Conservation (phyloP, 1,140 invertebrate species). For the Bombus picipes region DNA sequence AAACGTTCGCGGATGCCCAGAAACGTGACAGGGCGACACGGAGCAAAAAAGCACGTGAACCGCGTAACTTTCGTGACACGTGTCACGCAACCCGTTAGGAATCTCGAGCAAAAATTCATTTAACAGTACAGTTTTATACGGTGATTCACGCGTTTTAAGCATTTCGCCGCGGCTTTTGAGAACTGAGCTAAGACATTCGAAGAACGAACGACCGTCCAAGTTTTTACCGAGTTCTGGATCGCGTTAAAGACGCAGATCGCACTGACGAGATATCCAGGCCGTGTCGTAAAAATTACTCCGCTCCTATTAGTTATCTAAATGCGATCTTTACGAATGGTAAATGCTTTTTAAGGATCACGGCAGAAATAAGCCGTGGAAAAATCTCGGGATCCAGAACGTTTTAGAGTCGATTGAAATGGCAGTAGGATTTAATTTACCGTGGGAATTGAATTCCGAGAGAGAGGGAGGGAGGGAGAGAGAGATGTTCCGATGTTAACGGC, state of each 20-base stretch:
- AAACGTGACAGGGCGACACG: neutral
- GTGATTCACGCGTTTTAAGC: conserved; percentile 37
- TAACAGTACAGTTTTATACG: conserved; percentile 21
- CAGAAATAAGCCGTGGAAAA: conserved; percentile 6
- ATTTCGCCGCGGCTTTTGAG: neutral
- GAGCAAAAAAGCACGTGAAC: neutral
- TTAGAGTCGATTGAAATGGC: neutral
- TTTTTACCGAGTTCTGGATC: neutral
- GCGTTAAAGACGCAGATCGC: conserved; percentile 5
- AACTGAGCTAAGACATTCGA: neutral
- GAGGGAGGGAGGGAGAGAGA: too few species aligned
- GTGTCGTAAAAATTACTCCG: conserved; percentile 28
- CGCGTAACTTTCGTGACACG: conserved; percentile 6
- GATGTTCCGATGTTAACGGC: neutral
- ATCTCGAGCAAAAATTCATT: conserved; percentile 5
- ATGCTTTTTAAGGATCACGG: conserved; percentile 1
- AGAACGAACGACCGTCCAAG: neutral
- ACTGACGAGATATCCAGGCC: neutral
- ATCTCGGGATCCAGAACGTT: neutral
- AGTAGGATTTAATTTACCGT: neutral
- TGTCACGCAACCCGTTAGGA: neutral
- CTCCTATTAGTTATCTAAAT: conserved; percentile 39
- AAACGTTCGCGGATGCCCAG: neutral
- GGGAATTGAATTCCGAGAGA: neutral
- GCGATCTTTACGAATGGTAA: conserved; percentile 28